Percentiles rank a stretch among this genome's conserved stretches.
phyloP scores from a whole-genome alignment of 2,888 invertebrate genomes.

The Thysanoteuthis rhombus region DNA sequence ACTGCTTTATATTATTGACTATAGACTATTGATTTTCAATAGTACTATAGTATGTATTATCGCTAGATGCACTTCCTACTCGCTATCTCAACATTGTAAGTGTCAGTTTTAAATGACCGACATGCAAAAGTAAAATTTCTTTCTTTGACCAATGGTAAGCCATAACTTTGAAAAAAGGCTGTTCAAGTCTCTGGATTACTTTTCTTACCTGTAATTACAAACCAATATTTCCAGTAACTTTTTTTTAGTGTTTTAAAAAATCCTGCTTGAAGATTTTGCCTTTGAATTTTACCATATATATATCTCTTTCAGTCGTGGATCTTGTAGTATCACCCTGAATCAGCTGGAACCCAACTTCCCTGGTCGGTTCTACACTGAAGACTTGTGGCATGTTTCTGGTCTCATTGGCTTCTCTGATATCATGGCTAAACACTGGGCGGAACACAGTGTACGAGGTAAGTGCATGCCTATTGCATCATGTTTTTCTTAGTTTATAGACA shows the following conservation, averaged over 20 bases:
- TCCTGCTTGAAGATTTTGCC: too few relatives aligned
- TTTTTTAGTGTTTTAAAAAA: slow-evolving; percentile 21
- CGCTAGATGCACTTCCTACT: too few relatives aligned
- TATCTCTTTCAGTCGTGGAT: neutral
- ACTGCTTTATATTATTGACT: too few relatives aligned
- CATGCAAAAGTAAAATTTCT: too few relatives aligned
- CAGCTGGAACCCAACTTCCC: slow-evolving; percentile 46
- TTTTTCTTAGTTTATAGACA: neutral
- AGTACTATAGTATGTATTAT: too few relatives aligned
- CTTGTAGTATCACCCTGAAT: slow-evolving; percentile 22
- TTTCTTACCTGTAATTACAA: too few relatives aligned
- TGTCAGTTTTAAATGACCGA: too few relatives aligned
- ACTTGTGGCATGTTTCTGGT: slow-evolving; percentile 50
- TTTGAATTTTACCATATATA: neutral
- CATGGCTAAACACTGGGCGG: slow-evolving; percentile 45
- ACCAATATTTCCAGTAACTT: slow-evolving; percentile 26
- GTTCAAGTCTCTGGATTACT: too few relatives aligned
- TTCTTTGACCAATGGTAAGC: too few relatives aligned
- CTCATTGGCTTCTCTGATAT: slow-evolving; percentile 47
- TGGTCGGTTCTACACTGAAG: slow-evolving; percentile 45
- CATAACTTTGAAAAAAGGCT: too few relatives aligned
- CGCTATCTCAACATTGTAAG: too few relatives aligned
- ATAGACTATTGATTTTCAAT: too few relatives aligned
- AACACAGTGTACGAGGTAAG: slow-evolving; percentile 54
- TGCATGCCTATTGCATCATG: neutral